These are phyloP conservation scores for Eumacrocentrus americanus DNA, from an alignment of 2,888 invertebrate species.

Conservation along the genomic window DNA sequence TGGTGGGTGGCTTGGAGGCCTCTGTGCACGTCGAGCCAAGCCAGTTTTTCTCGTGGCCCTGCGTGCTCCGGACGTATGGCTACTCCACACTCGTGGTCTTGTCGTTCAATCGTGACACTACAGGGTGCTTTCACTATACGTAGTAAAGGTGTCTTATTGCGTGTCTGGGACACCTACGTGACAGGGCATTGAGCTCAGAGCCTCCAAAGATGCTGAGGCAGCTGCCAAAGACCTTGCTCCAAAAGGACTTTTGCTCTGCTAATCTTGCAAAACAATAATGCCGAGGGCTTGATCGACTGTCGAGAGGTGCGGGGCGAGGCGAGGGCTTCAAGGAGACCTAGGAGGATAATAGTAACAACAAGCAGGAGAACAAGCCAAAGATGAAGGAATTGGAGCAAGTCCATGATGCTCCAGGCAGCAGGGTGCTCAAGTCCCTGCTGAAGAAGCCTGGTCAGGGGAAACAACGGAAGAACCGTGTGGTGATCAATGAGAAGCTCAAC, in stretches of 20 bases:
- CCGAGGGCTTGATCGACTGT: background rate
- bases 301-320: no score
- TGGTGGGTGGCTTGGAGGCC: slow-evolving; percentile 8
- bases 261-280: no score
- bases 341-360: no score
- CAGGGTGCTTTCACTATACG: background rate
- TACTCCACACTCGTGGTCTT: no score
- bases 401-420: slow-evolving; percentile 47
- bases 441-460: slow-evolving; percentile 76
- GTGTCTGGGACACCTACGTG: background rate
- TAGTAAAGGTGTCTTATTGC: background rate
- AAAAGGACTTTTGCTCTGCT: background rate
- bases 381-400: slow-evolving; percentile 39
- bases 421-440: slow-evolving; percentile 71
- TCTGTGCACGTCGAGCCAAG: slow-evolving; percentile 9
- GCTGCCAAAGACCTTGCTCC: background rate
- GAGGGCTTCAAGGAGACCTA: no score
- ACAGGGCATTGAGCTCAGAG: no score
- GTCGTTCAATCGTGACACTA: background rate
- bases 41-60: slow-evolving; percentile 20
- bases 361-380: slow-evolving; percentile 8
- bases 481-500: slow-evolving; percentile 87
- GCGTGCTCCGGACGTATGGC: background rate
- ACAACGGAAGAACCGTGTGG: slow-evolving; percentile 75
- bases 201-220: slow-evolving; percentile 8